Evolutionary conservation across 1,140 invertebrate species (phyloP).

Genomic region (Brachionus asplanchnoidis): DNA sequence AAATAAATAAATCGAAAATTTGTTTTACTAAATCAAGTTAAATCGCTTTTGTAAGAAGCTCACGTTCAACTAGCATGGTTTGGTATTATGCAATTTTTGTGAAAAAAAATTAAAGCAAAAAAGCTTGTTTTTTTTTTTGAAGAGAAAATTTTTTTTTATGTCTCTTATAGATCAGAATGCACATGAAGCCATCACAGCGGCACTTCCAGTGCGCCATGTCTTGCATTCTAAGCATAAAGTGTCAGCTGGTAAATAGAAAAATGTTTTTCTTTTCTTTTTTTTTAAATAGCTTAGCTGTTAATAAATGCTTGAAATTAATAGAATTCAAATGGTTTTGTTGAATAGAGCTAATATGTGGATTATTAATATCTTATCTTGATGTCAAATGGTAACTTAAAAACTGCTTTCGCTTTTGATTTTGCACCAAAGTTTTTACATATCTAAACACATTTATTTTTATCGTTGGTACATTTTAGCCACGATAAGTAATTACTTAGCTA

Average conservation of each 20-base stretch:
- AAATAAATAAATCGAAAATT: no score
- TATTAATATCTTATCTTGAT: neutral
- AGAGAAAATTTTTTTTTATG: neutral
- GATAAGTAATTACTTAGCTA: constrained; percentile 27
- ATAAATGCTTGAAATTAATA: neutral
- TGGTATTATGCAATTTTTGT: neutral
- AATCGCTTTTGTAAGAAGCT: constrained; percentile 46
- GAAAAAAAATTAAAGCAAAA: neutral
- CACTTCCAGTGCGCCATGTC: neutral
- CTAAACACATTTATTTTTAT: neutral
- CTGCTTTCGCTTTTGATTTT: neutral
- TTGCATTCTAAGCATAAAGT: neutral
- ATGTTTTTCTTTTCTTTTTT: no score
- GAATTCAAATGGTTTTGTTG: no score
- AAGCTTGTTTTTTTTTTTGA: neutral
- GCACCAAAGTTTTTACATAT: neutral
- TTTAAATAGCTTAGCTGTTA: neutral
- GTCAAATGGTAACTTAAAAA: neutral
- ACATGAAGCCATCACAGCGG: neutral
- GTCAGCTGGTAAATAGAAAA: neutral
- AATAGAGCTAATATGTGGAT: neutral
- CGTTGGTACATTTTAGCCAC: neutral
- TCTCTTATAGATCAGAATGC: neutral
- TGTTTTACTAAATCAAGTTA: neutral
- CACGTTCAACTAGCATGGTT: neutral